Evolutionary conservation across 2,113 vertebrate genomes (phyloP), one percentile per base, ranked within the genome.

Genomic region (Cottus gobio): DNA sequence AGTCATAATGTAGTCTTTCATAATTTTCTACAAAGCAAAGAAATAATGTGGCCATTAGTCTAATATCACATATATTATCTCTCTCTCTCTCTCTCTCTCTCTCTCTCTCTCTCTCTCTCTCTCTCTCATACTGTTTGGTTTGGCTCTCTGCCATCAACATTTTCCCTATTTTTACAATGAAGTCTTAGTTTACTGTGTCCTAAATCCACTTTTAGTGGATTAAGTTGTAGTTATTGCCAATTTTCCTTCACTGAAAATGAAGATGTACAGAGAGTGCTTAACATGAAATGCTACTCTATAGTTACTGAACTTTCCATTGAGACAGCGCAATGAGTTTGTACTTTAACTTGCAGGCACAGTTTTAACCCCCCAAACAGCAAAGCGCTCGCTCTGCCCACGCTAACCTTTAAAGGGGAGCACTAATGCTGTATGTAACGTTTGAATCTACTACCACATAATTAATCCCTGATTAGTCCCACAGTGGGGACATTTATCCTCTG

Each of bases 141-240:
- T 77, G 68, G 42, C 44, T 54, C 24, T 30, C 36, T 57, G 56
- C 46, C 75, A 30, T 31, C 30, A 5, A 48, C 28, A 36, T 72
- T 66, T 77, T 39, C 30, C 52, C 58, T 3, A 70, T 66, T 61
- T 34, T 30, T 37, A 36, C 24, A 60, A 52, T 60, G 28, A 34
- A 67, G 15, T n/a, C 52, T 20, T 9, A 5, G 13, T 76, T 57
- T 24, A 44, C 13, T 42, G 24, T 54, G 10, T 39, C 61, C 26
- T 44, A 66, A 65, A 64, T 56, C 37, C 42, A 1, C 13, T 30
- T 70, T 42, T 48, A 84, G 63, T 68, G 46, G 57, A 74, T 70
- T 79, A 42, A 79, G 24, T 56, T 22, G 34, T 30, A 37, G 46
- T 28, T 62, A 57, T 63, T 83, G 81, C 81, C 70, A 78, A 74